Evolutionary conservation across 2,888 invertebrate genomes (phyloP), one percentile per base, ranked within the genome.

Genomic region (Orthosia gracilis): DNA sequence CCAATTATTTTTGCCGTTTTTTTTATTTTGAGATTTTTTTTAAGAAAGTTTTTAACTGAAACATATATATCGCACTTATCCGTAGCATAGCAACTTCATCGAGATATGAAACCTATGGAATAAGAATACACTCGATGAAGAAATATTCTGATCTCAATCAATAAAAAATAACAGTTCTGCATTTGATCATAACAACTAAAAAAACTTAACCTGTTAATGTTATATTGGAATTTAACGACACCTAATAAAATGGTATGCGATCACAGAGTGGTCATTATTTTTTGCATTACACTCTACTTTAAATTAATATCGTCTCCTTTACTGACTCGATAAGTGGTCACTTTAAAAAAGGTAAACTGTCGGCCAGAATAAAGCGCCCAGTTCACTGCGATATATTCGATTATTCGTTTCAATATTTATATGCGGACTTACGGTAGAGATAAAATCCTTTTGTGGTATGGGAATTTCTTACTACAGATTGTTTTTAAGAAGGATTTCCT

Each of bases 211-310:
- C 59, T 62, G 70, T 71, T 47, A 82, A 74, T 78, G 49, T 64
- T 78, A 69, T 73, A 82, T 82, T n/a, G 78, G 76, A 75, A 83
- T 76, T 77, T 85, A 85, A 84, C 78, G 68, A 84, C 85, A 84
- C 80, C 81, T 80, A 85, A 85, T 84, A 85, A 83, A 83, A 81
- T 76, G n/a, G 50, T 73, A 64, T 66, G 31, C 64, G 59, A 71
- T 67, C 66, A 80, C 50, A 72, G 61, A 80, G 54, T 50, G 59
- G 21, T 65, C 59, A 83, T 80, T 75, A 76, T 65, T 77, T 84
- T 85, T 80, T 84, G 74, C 75, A 55, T 13, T 17, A 69, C 58
- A 75, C n/a, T 57, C 61, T 69, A 83, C 79, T 85, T 76, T 76
- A 85, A 83, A 76, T 76, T 79, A 85, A 77, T 80, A 75, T 69